Percentiles rank a stretch among this genome's conserved stretches.
phyloP scores from a whole-genome alignment of 2,888 invertebrate species.

The Diaperis boleti region DNA sequence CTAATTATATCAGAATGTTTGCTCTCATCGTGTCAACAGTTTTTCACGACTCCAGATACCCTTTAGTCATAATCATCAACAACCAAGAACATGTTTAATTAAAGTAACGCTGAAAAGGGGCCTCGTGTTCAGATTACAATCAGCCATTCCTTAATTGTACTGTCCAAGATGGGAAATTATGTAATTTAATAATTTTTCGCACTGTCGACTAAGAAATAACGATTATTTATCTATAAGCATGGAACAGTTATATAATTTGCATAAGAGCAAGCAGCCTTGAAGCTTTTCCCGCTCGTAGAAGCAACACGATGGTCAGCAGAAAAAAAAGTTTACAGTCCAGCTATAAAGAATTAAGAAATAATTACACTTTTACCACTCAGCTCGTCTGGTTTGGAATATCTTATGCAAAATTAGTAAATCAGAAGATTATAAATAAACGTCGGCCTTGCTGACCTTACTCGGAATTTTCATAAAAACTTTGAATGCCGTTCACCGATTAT shows the following conservation, averaged over 20 bases:
- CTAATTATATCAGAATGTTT: neutral
- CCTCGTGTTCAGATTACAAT: slow-evolving; percentile 24
- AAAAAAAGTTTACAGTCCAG: slow-evolving; percentile 6
- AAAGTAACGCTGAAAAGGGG: slow-evolving; percentile 9
- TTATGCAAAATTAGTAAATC: slow-evolving; percentile 25
- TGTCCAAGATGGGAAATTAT: slow-evolving; percentile 24
- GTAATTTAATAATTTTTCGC: slow-evolving; percentile 33
- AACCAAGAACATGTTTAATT: slow-evolving; percentile 15
- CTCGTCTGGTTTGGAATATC: slow-evolving; percentile 6
- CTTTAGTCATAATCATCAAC: slow-evolving; percentile 4
- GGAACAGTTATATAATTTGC: slow-evolving; percentile 34
- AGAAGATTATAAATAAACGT: slow-evolving; percentile 46
- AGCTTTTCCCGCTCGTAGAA: slow-evolving; percentile 19
- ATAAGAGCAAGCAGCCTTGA: slow-evolving; percentile 31
- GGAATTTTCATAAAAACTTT: slow-evolving; percentile 47
- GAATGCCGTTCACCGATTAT: slow-evolving; percentile 49
- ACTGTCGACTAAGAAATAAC: slow-evolving; percentile 18
- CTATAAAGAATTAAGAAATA: too few species aligned
- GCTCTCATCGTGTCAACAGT: neutral
- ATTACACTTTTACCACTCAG: too few species aligned
- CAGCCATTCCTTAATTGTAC: slow-evolving; percentile 11
- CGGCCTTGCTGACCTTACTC: slow-evolving; percentile 49
- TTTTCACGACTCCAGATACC: neutral
- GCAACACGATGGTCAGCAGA: slow-evolving; percentile 14
- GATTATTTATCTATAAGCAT: slow-evolving; percentile 25